Evolutionary conservation across 2,888 invertebrate genomes (phyloP), one percentile per base, ranked within the genome.

Genomic region (Drosophila demipolita): DNA sequence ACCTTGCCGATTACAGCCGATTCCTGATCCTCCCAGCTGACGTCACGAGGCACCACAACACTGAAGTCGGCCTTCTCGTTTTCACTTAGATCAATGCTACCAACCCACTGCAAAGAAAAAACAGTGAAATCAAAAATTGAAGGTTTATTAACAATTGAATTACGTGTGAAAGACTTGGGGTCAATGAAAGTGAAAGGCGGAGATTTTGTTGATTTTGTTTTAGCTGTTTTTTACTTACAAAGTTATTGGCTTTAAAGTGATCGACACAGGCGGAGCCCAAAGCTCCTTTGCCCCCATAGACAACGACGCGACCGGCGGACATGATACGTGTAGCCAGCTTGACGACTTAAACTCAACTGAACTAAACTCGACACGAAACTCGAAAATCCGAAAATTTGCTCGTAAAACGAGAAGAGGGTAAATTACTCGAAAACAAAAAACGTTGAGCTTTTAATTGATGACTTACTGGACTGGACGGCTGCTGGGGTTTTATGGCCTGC

Each of bases 241-340:
- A 99, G 93, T 97, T 97, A 66, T 97, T 96, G 2, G 96, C 94
- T 94, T 98, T 99, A 92, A 99, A 98, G 91, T 96, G 95, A 32
- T 96, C 95, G 20, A 99, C 97, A 91, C 97, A 96, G 50, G 96
- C 96, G 3, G 97, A 96, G 55, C 99, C 99, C 62, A 99, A 94
- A 55, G 99, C 99, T 73, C 99, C 99, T 93, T 96, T 96, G 48
- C 99, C 99, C 68, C 99, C 99, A 93, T 99, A 99, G 83, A 99
- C 95, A 71, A 99, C 94, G 75, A 99, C 96, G 91, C 95, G 95
- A 90, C 96, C 96, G 66, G 94, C 94, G 77, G 94, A 94, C 94
- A 95, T 95, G 38, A 86, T 91, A 35, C 80, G 75, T 73, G 80
- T 74, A 72, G 82, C 89, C 89, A 91, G 85, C 65, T 83, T 83